Percentiles rank a stretch among this genome's conserved stretches.
These are phyloP conservation scores for Philotrypesis tridentata DNA, from an alignment of 1,140 invertebrate genomes.

Conservation along the genomic window DNA sequence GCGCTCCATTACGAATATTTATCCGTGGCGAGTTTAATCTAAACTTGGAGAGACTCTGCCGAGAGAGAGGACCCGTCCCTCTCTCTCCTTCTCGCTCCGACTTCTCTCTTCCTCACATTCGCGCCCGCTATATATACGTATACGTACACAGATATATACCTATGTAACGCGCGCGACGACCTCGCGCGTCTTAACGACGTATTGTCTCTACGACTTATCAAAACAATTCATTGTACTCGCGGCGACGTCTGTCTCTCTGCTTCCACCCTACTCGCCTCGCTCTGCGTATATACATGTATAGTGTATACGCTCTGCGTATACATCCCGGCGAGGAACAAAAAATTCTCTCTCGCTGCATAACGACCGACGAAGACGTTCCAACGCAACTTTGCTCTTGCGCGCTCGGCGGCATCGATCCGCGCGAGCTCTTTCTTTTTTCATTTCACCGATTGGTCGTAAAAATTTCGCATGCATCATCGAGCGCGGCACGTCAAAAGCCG, in stretches of 20 bases:
- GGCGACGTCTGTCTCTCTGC: conserved; percentile 19
- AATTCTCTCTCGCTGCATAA: conserved; percentile 11
- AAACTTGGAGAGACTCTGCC: conserved; percentile 67
- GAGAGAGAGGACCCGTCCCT: conserved; percentile 40
- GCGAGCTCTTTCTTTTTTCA: not conserved
- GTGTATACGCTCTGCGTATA: not conserved
- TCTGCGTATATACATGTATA: too few species aligned
- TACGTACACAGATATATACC: too few species aligned
- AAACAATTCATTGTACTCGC: conserved; percentile 66
- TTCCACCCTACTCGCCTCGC: not conserved
- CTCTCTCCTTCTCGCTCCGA: conserved; percentile 26
- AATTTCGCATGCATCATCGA: conserved; percentile 38
- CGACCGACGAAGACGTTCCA: not conserved
- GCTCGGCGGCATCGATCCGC: not conserved
- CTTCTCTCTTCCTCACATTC: conserved; percentile 50
- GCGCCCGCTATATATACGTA: conserved; percentile 13
- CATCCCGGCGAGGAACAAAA: not conserved
- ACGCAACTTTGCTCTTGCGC: not conserved
- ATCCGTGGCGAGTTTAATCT: conserved; percentile 74
- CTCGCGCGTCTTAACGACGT: conserved; percentile 70
- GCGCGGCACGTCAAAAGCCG: not conserved
- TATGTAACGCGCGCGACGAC: conserved; percentile 54
- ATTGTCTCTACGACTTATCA: conserved; percentile 72
- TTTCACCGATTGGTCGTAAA: conserved; percentile 29
- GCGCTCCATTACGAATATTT: conserved; percentile 75